Percentiles rank a stretch among this genome's conserved stretches.
These are phyloP conservation scores for Ennomos quercinarius DNA, from an alignment of 2,888 invertebrate genomes.

Conservation along the genomic window DNA sequence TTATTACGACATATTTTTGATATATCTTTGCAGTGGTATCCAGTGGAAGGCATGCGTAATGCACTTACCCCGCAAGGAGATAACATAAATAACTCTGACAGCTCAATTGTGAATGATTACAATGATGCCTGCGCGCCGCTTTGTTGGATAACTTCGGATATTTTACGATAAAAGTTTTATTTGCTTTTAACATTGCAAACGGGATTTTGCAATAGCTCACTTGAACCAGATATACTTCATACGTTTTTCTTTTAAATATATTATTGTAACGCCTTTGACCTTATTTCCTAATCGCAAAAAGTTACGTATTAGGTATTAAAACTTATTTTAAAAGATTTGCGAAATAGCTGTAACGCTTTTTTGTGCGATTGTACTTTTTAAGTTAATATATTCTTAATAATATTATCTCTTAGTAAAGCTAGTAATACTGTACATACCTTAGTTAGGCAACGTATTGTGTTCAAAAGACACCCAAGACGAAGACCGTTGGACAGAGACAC, in stretches of 20 bases:
- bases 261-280: conserved; percentile 1
- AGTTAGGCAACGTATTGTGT: conserved; percentile 65
- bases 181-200: conserved; percentile 24
- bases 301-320: neutral
- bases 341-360: neutral
- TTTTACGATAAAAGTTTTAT: conserved; percentile 33
- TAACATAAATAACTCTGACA: conserved; percentile 67
- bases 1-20: too few relatives aligned
- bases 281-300: conserved; percentile 20
- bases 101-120: conserved; percentile 69
- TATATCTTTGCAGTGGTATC: conserved; percentile 15
- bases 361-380: conserved; percentile 50
- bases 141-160: conserved; percentile 30
- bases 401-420: conserved; percentile 77
- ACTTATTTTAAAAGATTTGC: neutral
- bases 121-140: conserved; percentile 42
- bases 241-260: neutral
- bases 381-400: conserved; percentile 53
- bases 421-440: conserved; percentile 84
- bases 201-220: conserved; percentile 24
- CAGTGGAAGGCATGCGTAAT: conserved; percentile 32
- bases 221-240: conserved; percentile 12
- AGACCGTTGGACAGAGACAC: conserved; percentile 49
- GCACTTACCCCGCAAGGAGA: conserved; percentile 42
- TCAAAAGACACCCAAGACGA: conserved; percentile 46